phyloP scores from a whole-genome alignment of 2,113 vertebrate genomes.

The Coturnix japonica region DNA sequence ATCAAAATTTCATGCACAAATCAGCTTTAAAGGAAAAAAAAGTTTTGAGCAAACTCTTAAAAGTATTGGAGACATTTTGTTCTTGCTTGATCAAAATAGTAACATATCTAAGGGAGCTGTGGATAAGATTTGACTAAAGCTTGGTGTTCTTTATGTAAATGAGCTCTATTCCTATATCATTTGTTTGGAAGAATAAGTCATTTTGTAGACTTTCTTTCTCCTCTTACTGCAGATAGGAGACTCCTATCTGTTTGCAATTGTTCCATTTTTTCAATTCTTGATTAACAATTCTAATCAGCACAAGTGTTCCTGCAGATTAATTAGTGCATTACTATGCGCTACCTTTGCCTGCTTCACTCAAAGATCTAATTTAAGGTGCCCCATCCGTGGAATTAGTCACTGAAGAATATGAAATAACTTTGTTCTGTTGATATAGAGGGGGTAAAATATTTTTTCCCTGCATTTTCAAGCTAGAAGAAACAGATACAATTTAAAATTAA shows the following conservation, averaged over 20 bases:
- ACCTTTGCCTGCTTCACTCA: background rate
- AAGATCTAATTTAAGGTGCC: background rate
- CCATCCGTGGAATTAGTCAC: background rate
- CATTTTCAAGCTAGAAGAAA: background rate
- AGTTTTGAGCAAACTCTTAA: background rate
- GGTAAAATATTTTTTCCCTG: background rate
- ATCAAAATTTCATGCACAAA: background rate
- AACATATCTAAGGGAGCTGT: conserved; percentile 35
- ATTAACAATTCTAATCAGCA: background rate
- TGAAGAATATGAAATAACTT: background rate
- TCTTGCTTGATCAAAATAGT: conserved; percentile 1
- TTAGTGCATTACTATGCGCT: background rate
- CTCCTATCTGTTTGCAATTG: background rate
- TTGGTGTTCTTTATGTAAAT: conserved; percentile 1
- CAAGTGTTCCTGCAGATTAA: background rate
- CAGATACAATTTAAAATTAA: conserved; percentile 40
- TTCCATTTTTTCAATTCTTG: background rate
- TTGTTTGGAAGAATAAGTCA: background rate
- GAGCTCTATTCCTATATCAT: background rate
- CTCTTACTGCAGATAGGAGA: background rate
- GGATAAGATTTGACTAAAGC: conserved; percentile 24
- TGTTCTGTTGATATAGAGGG: background rate
- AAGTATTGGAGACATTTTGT: conserved; percentile 29
- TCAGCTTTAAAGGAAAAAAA: background rate
- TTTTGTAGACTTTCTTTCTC: background rate